Evolutionary conservation across 2,113 vertebrate genomes (phyloP), one percentile per base, ranked within the genome.

Genomic region (Silurus glanis): DNA sequence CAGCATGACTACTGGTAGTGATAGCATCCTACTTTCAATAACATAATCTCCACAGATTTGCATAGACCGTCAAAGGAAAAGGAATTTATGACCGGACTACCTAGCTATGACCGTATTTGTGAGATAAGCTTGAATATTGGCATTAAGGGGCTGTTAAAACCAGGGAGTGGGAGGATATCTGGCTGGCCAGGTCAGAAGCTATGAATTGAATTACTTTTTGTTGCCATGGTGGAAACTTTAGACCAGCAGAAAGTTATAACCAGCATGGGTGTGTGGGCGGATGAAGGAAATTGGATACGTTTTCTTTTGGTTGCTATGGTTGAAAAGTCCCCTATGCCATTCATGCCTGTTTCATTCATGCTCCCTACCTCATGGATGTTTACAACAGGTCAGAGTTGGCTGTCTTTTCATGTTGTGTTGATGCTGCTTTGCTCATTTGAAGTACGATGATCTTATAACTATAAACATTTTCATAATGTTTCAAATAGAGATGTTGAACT

Each of bases 131-230:
- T 58, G 23, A 82, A 37, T 76, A 37, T 75, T 80, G 78, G 80
- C 58, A 86, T 83, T 75, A 76, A 49, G 58, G 64, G 58, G 49
- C 49, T 69, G 45, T 74, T 80, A 61, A 59, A 72, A 47, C 56
- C 79, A 75, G 90, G 87, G 90, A 86, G 91, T 90, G 91, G 91
- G 89, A 84, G 90, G 83, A 87, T 86, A 91, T 90, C 89, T 86
- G 72, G 89, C 79, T 81, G 37, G 88, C 75, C 90, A 92, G 91
- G 89, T 92, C 90, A 91, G 90, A 90, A 88, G 91, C 93, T 88
- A 90, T 76, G 85, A 91, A 92, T 91, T 92, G 94, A 92, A 95
- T 94, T 94, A 91, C 90, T 91, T 90, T 88, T 85, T 89, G 91
- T 93, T 93, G 92, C 91, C 88, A 91, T 92, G 91, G 89, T 64